phyloP scores from a whole-genome alignment of 2,797 vertebrate species.

The Etheostoma nigrum region DNA sequence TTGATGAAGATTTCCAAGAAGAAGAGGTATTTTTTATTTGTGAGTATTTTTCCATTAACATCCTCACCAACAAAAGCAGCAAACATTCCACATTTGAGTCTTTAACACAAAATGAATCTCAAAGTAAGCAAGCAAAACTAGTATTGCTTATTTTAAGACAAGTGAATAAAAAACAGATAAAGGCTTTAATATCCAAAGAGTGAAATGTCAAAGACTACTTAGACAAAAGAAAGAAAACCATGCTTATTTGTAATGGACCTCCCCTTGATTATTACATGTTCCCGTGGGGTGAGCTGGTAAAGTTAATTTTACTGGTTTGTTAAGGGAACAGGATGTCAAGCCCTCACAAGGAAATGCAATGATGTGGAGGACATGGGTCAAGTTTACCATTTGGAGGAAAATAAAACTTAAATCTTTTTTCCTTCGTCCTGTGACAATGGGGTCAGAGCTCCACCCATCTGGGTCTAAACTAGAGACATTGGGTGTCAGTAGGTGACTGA shows the following conservation, averaged over 20 bases:
- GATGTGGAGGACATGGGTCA: slow-evolving; percentile 71
- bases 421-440: slow-evolving; percentile 53
- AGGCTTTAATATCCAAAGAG: slow-evolving; percentile 12
- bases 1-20: not conserved
- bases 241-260: slow-evolving; percentile 58
- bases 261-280: slow-evolving; percentile 57
- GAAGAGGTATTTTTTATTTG: not conserved
- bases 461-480: slow-evolving; percentile 56
- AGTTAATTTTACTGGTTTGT: slow-evolving; percentile 70
- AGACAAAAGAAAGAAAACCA: slow-evolving; percentile 46
- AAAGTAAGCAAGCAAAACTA: not conserved
- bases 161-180: slow-evolving; percentile 7
- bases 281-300: slow-evolving; percentile 60
- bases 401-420: slow-evolving; percentile 54
- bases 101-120: not conserved
- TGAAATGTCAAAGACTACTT: slow-evolving; percentile 23
- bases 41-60: not conserved
- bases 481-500: slow-evolving; percentile 68
- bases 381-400: slow-evolving; percentile 62
- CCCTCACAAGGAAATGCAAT: slow-evolving; percentile 61
- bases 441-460: slow-evolving; percentile 76
- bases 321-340: slow-evolving; percentile 70
- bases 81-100: not conserved
- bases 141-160: not conserved
- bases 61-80: not conserved